Evolutionary conservation across 1,140 invertebrate species (phyloP).

Genomic region (Eufriesea mexicana): DNA sequence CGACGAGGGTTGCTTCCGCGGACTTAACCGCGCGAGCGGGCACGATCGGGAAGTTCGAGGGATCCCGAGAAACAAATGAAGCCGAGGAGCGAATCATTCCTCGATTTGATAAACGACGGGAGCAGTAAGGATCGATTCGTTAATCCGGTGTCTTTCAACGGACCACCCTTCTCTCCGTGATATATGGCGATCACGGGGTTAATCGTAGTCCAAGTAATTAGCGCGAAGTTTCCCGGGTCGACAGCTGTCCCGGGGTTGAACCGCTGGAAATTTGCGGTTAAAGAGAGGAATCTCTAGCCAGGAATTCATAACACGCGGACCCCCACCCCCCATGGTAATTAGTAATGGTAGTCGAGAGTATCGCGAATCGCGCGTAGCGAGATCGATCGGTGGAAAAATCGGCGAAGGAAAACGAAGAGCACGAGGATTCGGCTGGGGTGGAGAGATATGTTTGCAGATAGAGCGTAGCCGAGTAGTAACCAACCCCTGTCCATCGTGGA

Average conservation of each 20-base stretch:
- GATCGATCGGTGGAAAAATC: neutral
- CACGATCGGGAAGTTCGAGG: no score
- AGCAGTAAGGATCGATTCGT: conserved; percentile 23
- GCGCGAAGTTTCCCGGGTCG: conserved; percentile 14
- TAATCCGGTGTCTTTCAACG: conserved; percentile 43
- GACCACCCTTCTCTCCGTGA: conserved; percentile 9
- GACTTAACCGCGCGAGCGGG: neutral
- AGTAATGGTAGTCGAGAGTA: no score
- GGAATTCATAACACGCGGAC: neutral
- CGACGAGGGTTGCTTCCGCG: neutral
- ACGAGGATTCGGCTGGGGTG: no score
- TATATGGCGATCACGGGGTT: conserved; percentile 39
- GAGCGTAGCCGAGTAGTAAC: neutral
- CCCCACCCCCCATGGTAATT: neutral
- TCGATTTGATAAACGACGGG: conserved; percentile 35
- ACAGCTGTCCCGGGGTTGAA: conserved; percentile 15
- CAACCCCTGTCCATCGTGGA: conserved; percentile 16
- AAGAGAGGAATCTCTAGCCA: neutral
- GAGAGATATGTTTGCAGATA: conserved; percentile 16
- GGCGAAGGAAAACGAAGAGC: neutral
- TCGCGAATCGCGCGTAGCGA: no score
- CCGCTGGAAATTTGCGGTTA: conserved; percentile 2
- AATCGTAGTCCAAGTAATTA: conserved; percentile 46
- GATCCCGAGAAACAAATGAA: conserved; percentile 2
- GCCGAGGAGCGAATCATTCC: neutral